A percentile compares a stretch with the other conserved stretches of the same genome.
These are phyloP conservation scores for Aporrectodea caliginosa DNA, from an alignment of 1,140 invertebrate genomes.

Conservation along the genomic window DNA sequence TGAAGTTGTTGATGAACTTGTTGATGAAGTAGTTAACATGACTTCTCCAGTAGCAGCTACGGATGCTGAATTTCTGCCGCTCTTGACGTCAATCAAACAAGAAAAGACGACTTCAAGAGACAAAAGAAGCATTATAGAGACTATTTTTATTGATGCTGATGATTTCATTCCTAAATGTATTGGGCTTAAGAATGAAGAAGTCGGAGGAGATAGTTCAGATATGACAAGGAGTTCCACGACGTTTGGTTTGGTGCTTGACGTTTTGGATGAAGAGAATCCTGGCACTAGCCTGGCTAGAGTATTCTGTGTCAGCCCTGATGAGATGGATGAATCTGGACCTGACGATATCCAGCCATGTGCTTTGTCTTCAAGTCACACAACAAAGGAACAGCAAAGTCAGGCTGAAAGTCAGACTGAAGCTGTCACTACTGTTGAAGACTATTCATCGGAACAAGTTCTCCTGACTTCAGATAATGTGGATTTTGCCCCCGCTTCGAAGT, in stretches of 20 bases:
- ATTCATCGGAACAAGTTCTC: no score
- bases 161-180: neutral
- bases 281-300: neutral
- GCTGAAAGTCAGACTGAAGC: no score
- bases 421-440: no score
- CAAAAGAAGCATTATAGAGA: neutral
- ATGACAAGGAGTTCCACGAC: neutral
- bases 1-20: neutral
- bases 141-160: neutral
- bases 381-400: no score
- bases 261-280: neutral
- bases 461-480: no score
- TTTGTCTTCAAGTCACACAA: no score
- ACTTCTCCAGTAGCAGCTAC: neutral
- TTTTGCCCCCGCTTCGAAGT: no score
- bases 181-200: no score
- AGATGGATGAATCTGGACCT: no score
- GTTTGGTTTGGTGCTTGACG: neutral
- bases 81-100: neutral
- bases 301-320: neutral
- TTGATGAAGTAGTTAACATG: neutral
- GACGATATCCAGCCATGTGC: neutral
- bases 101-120: neutral
- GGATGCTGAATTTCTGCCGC: neutral
- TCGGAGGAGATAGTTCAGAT: no score